Evolutionary conservation across 2,797 vertebrate species (phyloP).

Genomic region (Platalea minor): DNA sequence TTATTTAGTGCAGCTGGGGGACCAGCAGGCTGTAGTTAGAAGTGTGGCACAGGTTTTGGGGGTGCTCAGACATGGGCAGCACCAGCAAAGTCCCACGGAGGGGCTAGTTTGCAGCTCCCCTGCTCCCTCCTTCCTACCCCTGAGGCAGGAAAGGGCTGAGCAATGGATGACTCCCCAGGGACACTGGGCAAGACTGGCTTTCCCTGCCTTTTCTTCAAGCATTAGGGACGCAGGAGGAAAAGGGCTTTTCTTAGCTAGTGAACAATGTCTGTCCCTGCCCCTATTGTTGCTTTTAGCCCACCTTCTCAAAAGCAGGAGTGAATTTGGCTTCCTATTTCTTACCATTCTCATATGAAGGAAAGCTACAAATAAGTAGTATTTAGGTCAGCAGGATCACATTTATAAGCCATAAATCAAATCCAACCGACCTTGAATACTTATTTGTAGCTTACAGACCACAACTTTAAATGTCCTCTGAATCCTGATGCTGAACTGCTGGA

Average conservation of each 20-base stretch:
- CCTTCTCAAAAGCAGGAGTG: not conserved
- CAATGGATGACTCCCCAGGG: not conserved
- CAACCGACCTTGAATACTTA: not conserved
- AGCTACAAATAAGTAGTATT: not conserved
- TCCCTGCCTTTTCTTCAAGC: not conserved
- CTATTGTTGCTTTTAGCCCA: not conserved
- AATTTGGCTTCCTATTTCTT: constrained; percentile 10
- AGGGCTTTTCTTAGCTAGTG: not conserved
- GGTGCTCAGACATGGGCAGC: not conserved
- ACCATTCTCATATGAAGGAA: not conserved
- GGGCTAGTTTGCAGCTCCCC: not conserved
- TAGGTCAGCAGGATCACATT: not conserved
- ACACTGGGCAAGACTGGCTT: not conserved
- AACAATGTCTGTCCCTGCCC: not conserved
- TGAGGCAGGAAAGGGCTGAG: not conserved
- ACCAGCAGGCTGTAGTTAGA: not conserved
- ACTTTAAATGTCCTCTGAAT: not conserved
- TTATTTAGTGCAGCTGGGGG: not conserved
- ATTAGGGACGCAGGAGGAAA: not conserved
- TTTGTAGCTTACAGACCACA: not conserved
- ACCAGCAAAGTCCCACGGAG: not conserved
- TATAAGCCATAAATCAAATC: constrained; percentile 29
- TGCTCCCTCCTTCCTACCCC: not conserved
- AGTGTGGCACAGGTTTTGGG: not conserved
- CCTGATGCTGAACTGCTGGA: not conserved